A percentile compares a stretch with the other conserved stretches of the same genome.
phyloP scores from a whole-genome alignment of 2,113 vertebrate genomes.

The Morphnarchus princeps region DNA sequence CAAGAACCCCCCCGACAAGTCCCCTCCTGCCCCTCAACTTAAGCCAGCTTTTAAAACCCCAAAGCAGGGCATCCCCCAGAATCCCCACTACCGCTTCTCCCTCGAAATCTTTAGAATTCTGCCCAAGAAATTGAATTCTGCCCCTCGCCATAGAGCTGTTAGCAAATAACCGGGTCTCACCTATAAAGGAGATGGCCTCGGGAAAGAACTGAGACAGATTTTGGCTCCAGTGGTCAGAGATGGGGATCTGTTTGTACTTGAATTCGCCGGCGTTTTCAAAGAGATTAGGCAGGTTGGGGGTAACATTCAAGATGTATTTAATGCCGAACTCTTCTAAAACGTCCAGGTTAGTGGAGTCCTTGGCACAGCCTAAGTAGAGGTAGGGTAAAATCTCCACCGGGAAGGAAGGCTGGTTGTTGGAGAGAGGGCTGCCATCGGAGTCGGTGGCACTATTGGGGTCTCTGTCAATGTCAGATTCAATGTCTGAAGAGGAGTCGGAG shows the following conservation, averaged over 20 bases:
- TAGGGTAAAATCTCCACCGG: conserved; percentile 95
- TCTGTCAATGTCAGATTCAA: conserved; percentile 93
- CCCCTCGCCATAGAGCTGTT: neutral
- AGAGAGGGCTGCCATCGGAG: conserved; percentile 91
- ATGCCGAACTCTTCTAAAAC: conserved; percentile 97
- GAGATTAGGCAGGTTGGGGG: conserved; percentile 96
- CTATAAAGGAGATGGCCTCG: conserved; percentile 97
- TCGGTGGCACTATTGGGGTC: conserved; percentile 92
- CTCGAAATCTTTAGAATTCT: neutral
- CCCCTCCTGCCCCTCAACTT: neutral
- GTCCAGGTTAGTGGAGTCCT: conserved; percentile 97
- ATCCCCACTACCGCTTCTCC: neutral
- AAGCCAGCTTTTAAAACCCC: neutral
- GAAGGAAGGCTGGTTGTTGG: conserved; percentile 92
- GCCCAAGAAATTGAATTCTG: neutral
- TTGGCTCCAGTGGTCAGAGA: conserved; percentile 99
- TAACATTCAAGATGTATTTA: conserved; percentile 99
- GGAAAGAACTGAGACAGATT: conserved; percentile 99
- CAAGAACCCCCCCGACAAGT: neutral
- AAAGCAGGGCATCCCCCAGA: neutral
- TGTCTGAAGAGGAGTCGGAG: conserved; percentile 92
- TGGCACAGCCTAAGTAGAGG: conserved; percentile 94
- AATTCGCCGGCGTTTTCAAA: conserved; percentile 98
- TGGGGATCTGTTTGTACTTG: conserved; percentile 99
- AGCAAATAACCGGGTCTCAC: conserved; percentile 73